Evolutionary conservation across 2,888 invertebrate genomes (phyloP), one percentile per base, ranked within the genome.

Genomic region (Chrysopilus asiliformis): DNA sequence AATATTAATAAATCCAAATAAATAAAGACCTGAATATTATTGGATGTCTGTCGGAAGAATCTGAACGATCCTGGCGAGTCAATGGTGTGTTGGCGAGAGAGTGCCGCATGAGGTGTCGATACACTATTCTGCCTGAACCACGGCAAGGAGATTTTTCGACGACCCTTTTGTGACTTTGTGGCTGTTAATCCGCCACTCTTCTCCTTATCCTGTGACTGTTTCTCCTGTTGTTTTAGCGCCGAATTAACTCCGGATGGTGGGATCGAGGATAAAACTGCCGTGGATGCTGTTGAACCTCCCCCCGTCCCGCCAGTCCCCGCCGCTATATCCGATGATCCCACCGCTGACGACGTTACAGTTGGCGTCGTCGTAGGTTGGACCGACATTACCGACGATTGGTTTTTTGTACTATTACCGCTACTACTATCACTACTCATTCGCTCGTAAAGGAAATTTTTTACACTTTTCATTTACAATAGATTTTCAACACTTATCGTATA

Each of bases 71-170:
- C 75, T 54, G 86, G 86, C 47, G 86, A 83, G 66, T 87, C 87
- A 67, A 89, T 86, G 64, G 87, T 87, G 61, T 87, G 86, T 62
- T 87, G 87, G 38, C 87, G 74, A 42, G 84, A 74, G 39, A 87
- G 72, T 38, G 73, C 71, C 43, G 79, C 78, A 63, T 81, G 84
- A 36, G 75, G 72, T 51, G 74, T 70, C 53, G 74, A 71, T 49
- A 80, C 75, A 42, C 84, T 84, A 52, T 76, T 76, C 64, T 86
- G 85, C 36, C 86, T 71, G 65, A 87, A 86, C 87, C 87, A 89
- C 47, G 87, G 87, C 57, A 87, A 66, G 38, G 86, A 87, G 51
- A 87, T 87, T 65, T 87, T 89, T 53, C 87, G 73, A 43, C 81
- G 75, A 48, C 76, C 74, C 58, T 81, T 83, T 57, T 76, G 72